Percentiles rank a stretch among this genome's conserved stretches.
phyloP scores from a whole-genome alignment of 2,797 vertebrate genomes.

The Mus caroli region DNA sequence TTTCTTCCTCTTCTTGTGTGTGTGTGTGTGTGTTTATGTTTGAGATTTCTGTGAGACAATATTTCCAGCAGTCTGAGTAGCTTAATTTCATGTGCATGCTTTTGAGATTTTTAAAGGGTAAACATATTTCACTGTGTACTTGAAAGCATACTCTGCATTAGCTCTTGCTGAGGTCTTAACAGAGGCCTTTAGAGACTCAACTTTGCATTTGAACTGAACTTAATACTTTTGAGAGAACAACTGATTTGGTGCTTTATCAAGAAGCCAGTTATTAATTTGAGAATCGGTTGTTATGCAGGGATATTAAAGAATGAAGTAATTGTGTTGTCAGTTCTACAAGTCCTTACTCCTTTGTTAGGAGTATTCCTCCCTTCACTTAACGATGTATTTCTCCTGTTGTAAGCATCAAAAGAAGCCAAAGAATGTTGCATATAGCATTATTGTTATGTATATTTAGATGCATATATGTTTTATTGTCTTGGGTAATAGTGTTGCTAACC shows the following conservation, averaged over 20 bases:
- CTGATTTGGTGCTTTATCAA: neutral
- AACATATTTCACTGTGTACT: neutral
- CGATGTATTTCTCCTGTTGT: neutral
- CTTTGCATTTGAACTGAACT: neutral
- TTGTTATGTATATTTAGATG: neutral
- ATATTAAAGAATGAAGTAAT: neutral
- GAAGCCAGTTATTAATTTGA: conserved; percentile 12
- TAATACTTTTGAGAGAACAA: neutral
- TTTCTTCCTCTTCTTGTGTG: neutral
- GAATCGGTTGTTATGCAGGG: neutral
- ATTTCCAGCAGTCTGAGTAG: neutral
- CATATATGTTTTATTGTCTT: neutral
- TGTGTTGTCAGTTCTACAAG: neutral
- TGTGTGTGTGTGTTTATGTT: too few relatives aligned
- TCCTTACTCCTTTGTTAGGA: neutral
- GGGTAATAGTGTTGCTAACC: neutral
- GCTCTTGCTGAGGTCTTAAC: neutral
- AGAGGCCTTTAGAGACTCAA: neutral
- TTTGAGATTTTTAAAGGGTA: neutral
- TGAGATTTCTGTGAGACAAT: neutral
- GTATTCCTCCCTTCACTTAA: neutral
- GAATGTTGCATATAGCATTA: neutral
- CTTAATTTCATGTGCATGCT: neutral
- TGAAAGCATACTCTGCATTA: neutral
- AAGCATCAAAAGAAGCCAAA: neutral